phyloP scores from a whole-genome alignment of 2,113 vertebrate species.

The Ivindomyrus marchei region DNA sequence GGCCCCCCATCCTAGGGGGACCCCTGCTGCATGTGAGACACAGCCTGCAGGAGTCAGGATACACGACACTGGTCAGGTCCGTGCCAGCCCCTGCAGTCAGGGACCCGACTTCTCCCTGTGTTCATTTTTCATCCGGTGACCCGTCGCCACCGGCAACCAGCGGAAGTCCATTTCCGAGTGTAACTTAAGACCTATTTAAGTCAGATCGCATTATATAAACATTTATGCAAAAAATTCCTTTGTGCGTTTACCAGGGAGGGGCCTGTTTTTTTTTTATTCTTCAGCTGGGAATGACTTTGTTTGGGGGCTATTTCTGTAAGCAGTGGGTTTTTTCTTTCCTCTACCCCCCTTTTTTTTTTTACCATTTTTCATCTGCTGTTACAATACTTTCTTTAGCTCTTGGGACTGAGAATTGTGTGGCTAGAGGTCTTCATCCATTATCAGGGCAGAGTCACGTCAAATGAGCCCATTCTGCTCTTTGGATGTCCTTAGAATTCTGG shows the following conservation, averaged over 20 bases:
- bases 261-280: not conserved
- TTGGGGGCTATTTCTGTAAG: not conserved
- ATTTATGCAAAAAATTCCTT: slow-evolving; percentile 37
- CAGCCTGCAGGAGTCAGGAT: slow-evolving; percentile 32
- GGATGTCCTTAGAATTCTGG: not conserved
- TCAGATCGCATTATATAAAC: slow-evolving; percentile 41
- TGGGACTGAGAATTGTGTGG: not conserved
- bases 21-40: not conserved
- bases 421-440: not conserved
- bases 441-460: not conserved
- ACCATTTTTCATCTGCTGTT: not conserved
- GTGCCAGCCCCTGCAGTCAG: slow-evolving; percentile 36
- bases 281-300: not conserved
- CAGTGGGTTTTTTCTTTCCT: slow-evolving; percentile 13
- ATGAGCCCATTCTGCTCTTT: not conserved
- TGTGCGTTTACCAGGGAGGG: slow-evolving; percentile 14
- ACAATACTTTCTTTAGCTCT: not conserved
- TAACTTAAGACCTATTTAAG: slow-evolving; percentile 28
- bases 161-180: slow-evolving; percentile 32
- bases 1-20: not conserved
- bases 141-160: slow-evolving; percentile 30
- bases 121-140: slow-evolving; percentile 32
- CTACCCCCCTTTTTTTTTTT: not conserved
- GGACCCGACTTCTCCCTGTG: slow-evolving; percentile 34
- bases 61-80: slow-evolving; percentile 36